Percentiles rank a stretch among this genome's conserved stretches.
Conservation (phyloP, 2,113 vertebrate species). For the Tetraodon nigroviridis region DNA sequence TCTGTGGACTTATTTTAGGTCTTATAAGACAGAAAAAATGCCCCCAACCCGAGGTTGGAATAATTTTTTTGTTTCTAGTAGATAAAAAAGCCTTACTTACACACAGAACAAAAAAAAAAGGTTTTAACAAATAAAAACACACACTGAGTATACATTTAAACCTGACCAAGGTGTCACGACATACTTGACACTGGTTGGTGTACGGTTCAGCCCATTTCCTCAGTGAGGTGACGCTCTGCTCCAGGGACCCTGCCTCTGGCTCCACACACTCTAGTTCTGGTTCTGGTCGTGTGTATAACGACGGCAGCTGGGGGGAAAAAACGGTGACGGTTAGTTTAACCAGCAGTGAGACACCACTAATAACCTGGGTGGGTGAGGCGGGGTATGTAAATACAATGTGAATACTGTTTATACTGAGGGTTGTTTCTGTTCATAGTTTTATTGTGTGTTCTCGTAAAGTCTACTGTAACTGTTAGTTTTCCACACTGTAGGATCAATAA, state of each 20-base stretch:
- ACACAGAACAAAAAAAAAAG: neutral
- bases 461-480: too few species aligned
- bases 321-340: neutral
- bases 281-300: conserved; percentile 82
- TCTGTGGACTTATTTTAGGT: too few species aligned
- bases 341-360: neutral
- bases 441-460: too few species aligned
- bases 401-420: too few species aligned
- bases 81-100: too few species aligned
- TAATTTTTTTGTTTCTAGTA: neutral
- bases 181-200: conserved; percentile 82
- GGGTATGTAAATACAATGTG: too few species aligned
- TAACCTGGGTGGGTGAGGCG: too few species aligned
- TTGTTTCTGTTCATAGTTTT: too few species aligned
- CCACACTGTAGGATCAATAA: too few species aligned
- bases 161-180: neutral
- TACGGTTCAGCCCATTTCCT: conserved; percentile 80
- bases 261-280: conserved; percentile 70
- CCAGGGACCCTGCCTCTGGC: conserved; percentile 72
- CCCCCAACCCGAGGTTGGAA: neutral
- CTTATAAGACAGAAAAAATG: too few species aligned
- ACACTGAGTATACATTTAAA: too few species aligned
- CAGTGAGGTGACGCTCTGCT: conserved; percentile 77
- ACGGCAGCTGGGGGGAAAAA: conserved; percentile 81
- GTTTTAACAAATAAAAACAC: neutral